These are phyloP conservation scores for Pygmarrhopalites habei DNA, from an alignment of 1,140 invertebrate species.

Conservation along the genomic window DNA sequence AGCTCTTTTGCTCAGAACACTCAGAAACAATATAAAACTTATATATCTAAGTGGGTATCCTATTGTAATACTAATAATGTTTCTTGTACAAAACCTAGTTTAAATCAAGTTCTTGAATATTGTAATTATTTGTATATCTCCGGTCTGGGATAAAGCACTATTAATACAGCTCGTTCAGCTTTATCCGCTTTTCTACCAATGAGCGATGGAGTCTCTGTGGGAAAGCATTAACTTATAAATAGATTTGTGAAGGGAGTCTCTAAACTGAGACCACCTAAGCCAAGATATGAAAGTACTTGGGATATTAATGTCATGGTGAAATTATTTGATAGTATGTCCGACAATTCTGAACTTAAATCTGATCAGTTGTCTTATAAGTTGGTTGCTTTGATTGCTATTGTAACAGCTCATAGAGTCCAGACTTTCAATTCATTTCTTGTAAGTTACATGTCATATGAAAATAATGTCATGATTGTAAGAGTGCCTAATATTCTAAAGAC, in stretches of 20 bases:
- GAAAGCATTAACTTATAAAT: slow-evolving; percentile 6
- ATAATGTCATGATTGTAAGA: background rate
- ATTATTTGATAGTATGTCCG: slow-evolving; percentile 5
- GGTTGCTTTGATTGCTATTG: slow-evolving; percentile 5
- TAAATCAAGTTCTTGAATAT: slow-evolving; percentile 8
- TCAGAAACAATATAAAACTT: background rate
- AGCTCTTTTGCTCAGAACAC: background rate
- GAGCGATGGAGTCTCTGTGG: slow-evolving; percentile 1
- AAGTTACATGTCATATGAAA: background rate
- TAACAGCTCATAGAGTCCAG: slow-evolving; percentile 11
- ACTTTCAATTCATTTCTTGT: slow-evolving; percentile 12
- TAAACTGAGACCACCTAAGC: slow-evolving; percentile 2
- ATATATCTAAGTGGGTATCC: background rate
- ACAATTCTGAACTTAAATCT: background rate
- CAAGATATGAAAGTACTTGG: slow-evolving; percentile 18
- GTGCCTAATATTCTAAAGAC: slow-evolving; percentile 11
- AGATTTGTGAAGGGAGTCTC: slow-evolving; percentile 12
- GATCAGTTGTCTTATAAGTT: slow-evolving; percentile 14
- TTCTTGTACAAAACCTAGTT: background rate
- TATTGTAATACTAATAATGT: background rate
- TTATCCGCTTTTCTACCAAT: slow-evolving; percentile 8
- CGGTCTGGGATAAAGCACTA: slow-evolving; percentile 22
- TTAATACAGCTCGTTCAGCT: slow-evolving; percentile 20
- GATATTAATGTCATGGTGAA: slow-evolving; percentile 8
- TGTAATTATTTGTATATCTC: background rate